Percentiles rank a stretch among this genome's conserved stretches.
Conservation (phyloP, 2,888 invertebrate species). For the Galeopsomyia nigrocyanea region DNA sequence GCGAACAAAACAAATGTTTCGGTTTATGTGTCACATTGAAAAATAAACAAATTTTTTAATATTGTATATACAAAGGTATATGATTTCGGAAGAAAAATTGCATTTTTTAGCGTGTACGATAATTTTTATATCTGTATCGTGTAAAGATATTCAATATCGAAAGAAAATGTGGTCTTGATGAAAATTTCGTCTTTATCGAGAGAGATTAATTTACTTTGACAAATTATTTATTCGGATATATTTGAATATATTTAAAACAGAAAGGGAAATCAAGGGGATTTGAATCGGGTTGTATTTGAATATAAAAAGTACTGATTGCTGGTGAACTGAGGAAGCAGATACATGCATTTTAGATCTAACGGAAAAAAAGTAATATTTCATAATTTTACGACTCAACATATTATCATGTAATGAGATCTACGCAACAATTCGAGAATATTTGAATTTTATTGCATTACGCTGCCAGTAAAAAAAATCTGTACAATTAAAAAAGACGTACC, state of each 20-base stretch:
- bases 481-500: conserved; percentile 15
- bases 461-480: conserved; percentile 26
- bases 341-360: conserved; percentile 13
- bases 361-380: not conserved
- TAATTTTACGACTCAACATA: not conserved
- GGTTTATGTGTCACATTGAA: not conserved
- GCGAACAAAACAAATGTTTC: too few species aligned
- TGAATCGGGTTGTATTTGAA: not conserved
- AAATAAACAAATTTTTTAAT: conserved; percentile 9
- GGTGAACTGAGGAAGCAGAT: not conserved
- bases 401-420: conserved; percentile 6
- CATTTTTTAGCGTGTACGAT: not conserved
- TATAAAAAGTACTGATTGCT: conserved; percentile 1
- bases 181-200: not conserved
- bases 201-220: conserved; percentile 5
- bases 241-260: conserved; percentile 6
- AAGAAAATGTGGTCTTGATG: conserved; percentile 12
- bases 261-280: too few species aligned
- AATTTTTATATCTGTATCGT: conserved; percentile 18
- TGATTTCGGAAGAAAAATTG: conserved; percentile 24
- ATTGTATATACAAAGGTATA: conserved; percentile 28
- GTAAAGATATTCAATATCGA: conserved; percentile 14
- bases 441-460: conserved; percentile 26
- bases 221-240: conserved; percentile 20
- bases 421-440: conserved; percentile 1